These are phyloP conservation scores for Labrus mixtus DNA, from an alignment of 2,113 vertebrate genomes.

Conservation along the genomic window DNA sequence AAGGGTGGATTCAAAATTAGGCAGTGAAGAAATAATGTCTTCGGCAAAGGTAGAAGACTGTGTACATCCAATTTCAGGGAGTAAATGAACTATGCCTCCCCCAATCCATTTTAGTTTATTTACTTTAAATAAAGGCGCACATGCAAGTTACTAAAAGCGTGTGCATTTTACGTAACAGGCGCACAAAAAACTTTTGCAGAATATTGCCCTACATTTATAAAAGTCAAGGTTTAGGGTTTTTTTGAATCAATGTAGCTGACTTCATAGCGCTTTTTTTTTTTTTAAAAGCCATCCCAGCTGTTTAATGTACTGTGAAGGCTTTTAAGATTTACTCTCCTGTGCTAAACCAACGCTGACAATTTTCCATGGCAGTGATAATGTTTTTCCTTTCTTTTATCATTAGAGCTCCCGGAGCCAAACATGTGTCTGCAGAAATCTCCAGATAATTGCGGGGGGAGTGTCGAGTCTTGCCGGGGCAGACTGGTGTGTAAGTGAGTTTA, in stretches of 20 bases:
- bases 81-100: too few species aligned
- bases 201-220: not conserved
- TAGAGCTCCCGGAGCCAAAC: constrained; percentile 32
- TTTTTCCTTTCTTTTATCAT: constrained; percentile 41
- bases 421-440: constrained; percentile 32
- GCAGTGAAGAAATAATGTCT: too few species aligned
- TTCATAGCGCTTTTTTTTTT: not conserved
- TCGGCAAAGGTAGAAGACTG: too few species aligned
- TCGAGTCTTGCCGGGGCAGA: constrained; percentile 35
- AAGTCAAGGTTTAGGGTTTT: not conserved
- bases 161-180: too few species aligned
- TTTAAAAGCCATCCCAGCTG: not conserved
- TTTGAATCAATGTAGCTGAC: not conserved
- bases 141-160: too few species aligned
- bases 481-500: constrained; percentile 27
- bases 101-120: not conserved
- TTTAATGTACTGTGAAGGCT: not conserved
- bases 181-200: not conserved
- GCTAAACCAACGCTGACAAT: not conserved
- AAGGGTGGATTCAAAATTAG: too few species aligned
- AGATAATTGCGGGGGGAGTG: constrained; percentile 38
- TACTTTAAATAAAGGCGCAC: constrained; percentile 4
- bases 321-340: not conserved
- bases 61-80: too few species aligned
- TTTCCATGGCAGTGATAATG: constrained; percentile 27